Evolutionary conservation across 2,113 vertebrate genomes (phyloP).

Genomic region (Polypterus bichir): DNA sequence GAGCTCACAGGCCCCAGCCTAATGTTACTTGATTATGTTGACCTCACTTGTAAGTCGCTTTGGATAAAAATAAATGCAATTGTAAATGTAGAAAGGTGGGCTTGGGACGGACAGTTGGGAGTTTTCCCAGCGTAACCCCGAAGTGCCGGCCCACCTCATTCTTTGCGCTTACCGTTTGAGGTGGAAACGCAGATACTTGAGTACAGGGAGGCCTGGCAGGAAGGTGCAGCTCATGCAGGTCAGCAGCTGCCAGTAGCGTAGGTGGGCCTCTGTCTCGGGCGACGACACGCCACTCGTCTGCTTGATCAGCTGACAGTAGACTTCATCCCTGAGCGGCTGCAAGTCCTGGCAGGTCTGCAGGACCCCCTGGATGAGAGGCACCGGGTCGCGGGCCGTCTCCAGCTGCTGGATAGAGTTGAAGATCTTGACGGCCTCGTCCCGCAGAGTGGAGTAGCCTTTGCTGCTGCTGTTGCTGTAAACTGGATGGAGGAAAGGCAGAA

Average conservation of each 20-base stretch:
- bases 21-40: too few relatives aligned
- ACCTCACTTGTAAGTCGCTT: too few relatives aligned
- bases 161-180: constrained; percentile 63
- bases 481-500: constrained; percentile 20
- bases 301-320: constrained; percentile 95
- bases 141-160: too few relatives aligned
- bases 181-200: constrained; percentile 79
- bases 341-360: constrained; percentile 93
- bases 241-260: constrained; percentile 95
- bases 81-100: too few relatives aligned
- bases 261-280: constrained; percentile 53
- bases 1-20: too few relatives aligned
- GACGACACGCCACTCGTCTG: constrained; percentile 71
- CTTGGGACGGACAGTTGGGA: too few relatives aligned
- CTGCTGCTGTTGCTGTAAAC: constrained; percentile 48
- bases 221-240: constrained; percentile 96
- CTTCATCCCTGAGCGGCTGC: constrained; percentile 81
- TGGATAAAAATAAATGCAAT: too few relatives aligned
- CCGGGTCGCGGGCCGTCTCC: constrained; percentile 65
- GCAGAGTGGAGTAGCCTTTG: constrained; percentile 69
- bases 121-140: too few relatives aligned
- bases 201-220: constrained; percentile 64
- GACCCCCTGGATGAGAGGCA: constrained; percentile 88
- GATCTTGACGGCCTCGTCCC: constrained; percentile 83
- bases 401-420: constrained; percentile 92